These are phyloP conservation scores for Plectus sambesii DNA, from an alignment of 1,140 invertebrate species.

Conservation along the genomic window DNA sequence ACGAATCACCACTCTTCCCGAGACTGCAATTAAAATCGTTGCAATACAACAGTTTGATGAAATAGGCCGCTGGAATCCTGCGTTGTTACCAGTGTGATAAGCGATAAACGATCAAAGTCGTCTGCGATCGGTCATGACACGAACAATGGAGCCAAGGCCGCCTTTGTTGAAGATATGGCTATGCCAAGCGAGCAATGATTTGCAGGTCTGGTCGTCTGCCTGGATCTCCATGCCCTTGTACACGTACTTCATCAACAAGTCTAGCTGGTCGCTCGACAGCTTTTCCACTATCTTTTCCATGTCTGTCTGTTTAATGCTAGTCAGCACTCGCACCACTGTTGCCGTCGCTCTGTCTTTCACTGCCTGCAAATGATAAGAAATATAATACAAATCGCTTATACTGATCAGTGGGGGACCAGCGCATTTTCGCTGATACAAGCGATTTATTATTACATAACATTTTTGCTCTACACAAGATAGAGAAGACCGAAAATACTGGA, in stretches of 20 bases:
- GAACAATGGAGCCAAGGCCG: constrained; percentile 21
- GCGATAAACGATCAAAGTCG: constrained; percentile 16
- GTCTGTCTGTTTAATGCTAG: constrained; percentile 23
- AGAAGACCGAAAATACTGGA: too few species aligned
- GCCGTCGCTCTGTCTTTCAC: constrained; percentile 18
- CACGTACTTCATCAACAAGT: constrained; percentile 29
- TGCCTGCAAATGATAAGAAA: constrained; percentile 25
- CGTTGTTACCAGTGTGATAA: constrained; percentile 8
- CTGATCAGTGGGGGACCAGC: too few species aligned
- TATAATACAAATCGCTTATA: too few species aligned
- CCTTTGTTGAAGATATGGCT: constrained; percentile 18
- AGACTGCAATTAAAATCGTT: too few species aligned
- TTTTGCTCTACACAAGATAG: too few species aligned
- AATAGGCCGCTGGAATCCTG: too few species aligned
- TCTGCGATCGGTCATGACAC: constrained; percentile 16
- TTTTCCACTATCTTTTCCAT: constrained; percentile 23
- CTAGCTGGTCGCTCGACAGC: constrained; percentile 19
- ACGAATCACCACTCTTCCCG: too few species aligned
- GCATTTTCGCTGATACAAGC: too few species aligned
- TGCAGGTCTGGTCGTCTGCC: constrained; percentile 21
- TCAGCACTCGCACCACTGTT: constrained; percentile 22
- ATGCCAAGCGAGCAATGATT: constrained; percentile 26
- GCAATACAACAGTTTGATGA: too few species aligned
- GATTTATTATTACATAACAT: too few species aligned
- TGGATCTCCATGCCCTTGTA: constrained; percentile 30